These are phyloP conservation scores for Peromyscus attwateri DNA, from an alignment of 2,797 vertebrate genomes.

Conservation along the genomic window DNA sequence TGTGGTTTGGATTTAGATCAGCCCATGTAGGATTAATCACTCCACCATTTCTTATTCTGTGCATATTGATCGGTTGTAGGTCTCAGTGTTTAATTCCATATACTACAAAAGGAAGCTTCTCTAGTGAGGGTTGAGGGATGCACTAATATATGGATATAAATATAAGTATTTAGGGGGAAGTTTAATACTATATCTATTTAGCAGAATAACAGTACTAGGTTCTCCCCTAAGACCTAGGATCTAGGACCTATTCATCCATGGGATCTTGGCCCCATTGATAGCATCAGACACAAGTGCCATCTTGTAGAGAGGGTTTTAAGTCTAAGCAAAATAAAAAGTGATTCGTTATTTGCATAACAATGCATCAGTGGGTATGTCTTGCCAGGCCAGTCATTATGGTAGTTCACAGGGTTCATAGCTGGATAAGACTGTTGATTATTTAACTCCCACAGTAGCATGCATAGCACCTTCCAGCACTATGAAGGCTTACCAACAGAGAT, in stretches of 20 bases:
- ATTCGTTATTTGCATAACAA: background rate
- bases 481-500: background rate
- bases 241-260: background rate
- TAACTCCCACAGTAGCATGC: background rate
- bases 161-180: background rate
- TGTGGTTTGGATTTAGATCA: background rate
- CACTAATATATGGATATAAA: background rate
- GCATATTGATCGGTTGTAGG: background rate
- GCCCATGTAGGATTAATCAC: background rate
- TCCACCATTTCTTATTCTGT: background rate
- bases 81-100: background rate
- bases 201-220: background rate
- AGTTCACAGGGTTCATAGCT: background rate
- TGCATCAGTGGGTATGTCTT: background rate
- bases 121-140: background rate
- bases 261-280: background rate
- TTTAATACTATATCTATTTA: background rate
- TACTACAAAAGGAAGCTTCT: background rate
- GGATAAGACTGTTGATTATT: background rate
- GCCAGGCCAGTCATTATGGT: background rate
- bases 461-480: background rate
- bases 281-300: background rate
- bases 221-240: background rate
- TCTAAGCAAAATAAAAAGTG: background rate
- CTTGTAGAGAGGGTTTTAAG: background rate